These are phyloP conservation scores for Petrocephalus sullivani DNA, from an alignment of 2,797 vertebrate species.

Conservation along the genomic window DNA sequence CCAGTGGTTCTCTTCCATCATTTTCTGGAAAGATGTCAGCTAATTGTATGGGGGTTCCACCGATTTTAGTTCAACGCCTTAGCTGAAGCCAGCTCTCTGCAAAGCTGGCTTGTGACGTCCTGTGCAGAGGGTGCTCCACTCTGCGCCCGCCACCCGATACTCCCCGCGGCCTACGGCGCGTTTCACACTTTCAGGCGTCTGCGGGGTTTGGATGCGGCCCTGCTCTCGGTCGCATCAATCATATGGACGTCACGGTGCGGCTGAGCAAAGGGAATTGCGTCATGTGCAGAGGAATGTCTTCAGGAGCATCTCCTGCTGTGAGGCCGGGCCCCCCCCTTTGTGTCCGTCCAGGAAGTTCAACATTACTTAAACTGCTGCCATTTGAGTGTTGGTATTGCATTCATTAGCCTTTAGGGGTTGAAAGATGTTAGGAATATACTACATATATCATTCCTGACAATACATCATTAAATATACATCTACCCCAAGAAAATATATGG, in stretches of 20 bases:
- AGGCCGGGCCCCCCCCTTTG: neutral
- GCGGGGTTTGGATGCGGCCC: neutral
- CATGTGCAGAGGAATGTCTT: neutral
- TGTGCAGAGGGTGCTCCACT: neutral
- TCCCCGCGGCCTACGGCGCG: neutral
- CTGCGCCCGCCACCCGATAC: neutral
- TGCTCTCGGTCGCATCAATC: neutral
- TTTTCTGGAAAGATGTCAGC: neutral
- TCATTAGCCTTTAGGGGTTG: neutral
- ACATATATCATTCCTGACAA: constrained; percentile 1
- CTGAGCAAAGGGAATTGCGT: neutral
- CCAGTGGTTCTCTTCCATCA: neutral
- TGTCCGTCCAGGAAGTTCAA: neutral
- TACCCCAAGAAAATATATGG: neutral
- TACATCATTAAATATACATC: neutral
- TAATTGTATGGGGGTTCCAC: neutral
- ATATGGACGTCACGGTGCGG: neutral
- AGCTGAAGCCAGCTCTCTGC: neutral
- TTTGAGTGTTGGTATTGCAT: neutral
- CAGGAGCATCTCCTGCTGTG: neutral
- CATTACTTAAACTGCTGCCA: neutral
- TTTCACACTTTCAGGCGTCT: neutral
- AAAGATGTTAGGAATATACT: neutral
- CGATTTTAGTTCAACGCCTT: neutral
- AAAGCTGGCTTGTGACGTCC: neutral